Percentiles rank a stretch among this genome's conserved stretches.
These are phyloP conservation scores for Athetis lepigone DNA, from an alignment of 2,888 invertebrate genomes.

Conservation along the genomic window DNA sequence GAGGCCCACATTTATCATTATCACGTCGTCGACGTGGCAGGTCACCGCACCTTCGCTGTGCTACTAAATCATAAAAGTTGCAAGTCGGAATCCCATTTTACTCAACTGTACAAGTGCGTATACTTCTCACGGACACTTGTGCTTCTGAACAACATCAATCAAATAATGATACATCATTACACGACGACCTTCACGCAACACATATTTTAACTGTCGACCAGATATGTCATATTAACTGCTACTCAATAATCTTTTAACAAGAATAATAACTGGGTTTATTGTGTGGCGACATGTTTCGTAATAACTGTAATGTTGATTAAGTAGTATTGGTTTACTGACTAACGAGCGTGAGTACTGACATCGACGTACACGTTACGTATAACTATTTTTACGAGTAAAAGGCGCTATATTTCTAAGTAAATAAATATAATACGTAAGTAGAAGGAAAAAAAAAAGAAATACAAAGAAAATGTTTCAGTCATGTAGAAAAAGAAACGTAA, in stretches of 20 bases:
- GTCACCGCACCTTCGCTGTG: slow-evolving; percentile 78
- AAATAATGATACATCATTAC: slow-evolving; percentile 55
- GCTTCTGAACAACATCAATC: slow-evolving; percentile 41
- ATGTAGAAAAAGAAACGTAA: slow-evolving; percentile 76
- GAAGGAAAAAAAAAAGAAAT: slow-evolving; percentile 62
- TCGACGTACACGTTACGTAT: background rate
- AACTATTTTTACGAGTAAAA: background rate
- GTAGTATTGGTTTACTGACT: slow-evolving; percentile 3
- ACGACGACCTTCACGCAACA: slow-evolving; percentile 31
- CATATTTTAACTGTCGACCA: slow-evolving; percentile 32
- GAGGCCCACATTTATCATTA: slow-evolving; percentile 86
- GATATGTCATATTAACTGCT: slow-evolving; percentile 28
- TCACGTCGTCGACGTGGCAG: slow-evolving; percentile 81
- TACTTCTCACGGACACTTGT: slow-evolving; percentile 32
- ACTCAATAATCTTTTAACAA: slow-evolving; percentile 23
- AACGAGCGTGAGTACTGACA: background rate
- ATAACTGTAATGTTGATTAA: slow-evolving; percentile 5
- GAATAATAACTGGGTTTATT: slow-evolving; percentile 11
- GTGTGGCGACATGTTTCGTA: slow-evolving; percentile 4
- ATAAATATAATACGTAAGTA: slow-evolving; percentile 23
- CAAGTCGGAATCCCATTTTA: slow-evolving; percentile 68
- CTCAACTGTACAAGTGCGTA: slow-evolving; percentile 31
- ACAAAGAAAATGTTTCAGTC: slow-evolving; percentile 71
- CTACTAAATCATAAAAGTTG: slow-evolving; percentile 75
- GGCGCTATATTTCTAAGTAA: slow-evolving; percentile 25